Evolutionary conservation across 2,888 invertebrate genomes (phyloP).

Genomic region (Xestia c-nigrum): DNA sequence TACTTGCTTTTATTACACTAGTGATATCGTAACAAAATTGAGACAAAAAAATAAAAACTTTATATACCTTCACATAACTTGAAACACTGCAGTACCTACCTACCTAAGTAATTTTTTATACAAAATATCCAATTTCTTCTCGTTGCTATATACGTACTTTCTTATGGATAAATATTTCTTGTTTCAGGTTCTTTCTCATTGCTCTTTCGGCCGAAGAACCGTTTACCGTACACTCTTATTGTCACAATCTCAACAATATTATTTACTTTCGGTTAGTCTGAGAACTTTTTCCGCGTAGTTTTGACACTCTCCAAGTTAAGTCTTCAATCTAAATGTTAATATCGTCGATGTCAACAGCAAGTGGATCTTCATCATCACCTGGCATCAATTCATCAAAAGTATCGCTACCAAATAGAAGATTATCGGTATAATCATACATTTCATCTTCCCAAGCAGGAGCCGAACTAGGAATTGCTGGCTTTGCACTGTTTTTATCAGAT

Average conservation of each 20-base stretch:
- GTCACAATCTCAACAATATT: neutral
- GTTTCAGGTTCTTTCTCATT: neutral
- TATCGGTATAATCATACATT: too few species aligned
- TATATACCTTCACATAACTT: neutral
- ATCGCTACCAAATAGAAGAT: neutral
- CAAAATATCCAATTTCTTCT: neutral
- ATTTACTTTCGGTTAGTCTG: neutral
- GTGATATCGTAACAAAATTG: neutral
- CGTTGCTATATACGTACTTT: neutral
- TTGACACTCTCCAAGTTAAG: neutral
- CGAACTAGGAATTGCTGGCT: neutral
- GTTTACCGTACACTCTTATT: neutral
- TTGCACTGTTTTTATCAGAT: neutral
- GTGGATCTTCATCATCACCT: constrained; percentile 25
- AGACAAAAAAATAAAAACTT: neutral
- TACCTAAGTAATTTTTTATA: neutral
- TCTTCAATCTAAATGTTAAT: neutral
- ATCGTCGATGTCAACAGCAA: constrained; percentile 13
- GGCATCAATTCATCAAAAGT: constrained; percentile 15
- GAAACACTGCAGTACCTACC: neutral
- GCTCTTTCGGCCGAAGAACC: neutral
- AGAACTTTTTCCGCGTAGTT: neutral
- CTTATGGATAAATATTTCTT: neutral
- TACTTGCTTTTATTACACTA: neutral
- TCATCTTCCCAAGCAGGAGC: neutral